Base-by-base conservation (phyloP, 37 sponge, comb jelly and placozoan species). In the Trichoplax adhaerens region DNA sequence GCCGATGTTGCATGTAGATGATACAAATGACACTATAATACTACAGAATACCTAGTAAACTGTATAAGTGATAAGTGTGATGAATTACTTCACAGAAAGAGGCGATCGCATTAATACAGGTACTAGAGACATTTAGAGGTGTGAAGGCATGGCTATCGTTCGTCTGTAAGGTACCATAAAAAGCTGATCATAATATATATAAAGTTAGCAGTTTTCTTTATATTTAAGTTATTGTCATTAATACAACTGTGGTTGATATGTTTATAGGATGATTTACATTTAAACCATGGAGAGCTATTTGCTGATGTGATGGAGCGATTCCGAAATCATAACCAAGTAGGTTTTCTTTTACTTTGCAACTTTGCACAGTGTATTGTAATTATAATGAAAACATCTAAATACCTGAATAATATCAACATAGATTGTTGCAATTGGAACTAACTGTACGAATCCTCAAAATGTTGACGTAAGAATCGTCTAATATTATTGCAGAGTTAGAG, bases 211-310 rank as follows among this genome's bases (percentile, higher is more conserved):
- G 29, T 29, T 29, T 29, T 29, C 29, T 29, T 29, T 29, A 29
- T 29, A 29, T 29, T 29, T 29, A 29, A 29, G 29, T 29, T 29
- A 63, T 64, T 47, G 4, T 58, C 50, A 7, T 3, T 57, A 50
- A 4, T 3, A 10, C 73, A 62, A 50, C 66, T 12, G 0, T 6
- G 53, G 50, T 67, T 74, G 4, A 54, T 3, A 48, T 7, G 66
- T 46, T 29, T 53, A n/a, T 77, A 86, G 84, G 72, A 80, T 80
- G 78, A 56, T 1, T 8, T 53, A 2, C 81, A 87, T 8, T 81
- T 79, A 3, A 81, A 82, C 74, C 79, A 85, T 77, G 86, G 84
- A n/a, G 91, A 90, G 51, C 47, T 50, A 47, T 90, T 90, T 71
- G 67, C 81, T 3, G 74, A 80, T 0, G 84, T 81, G 2, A 76